Evolutionary conservation across 2,797 vertebrate species (phyloP), one percentile per base, ranked within the genome.

Genomic region (Tapera naevia): DNA sequence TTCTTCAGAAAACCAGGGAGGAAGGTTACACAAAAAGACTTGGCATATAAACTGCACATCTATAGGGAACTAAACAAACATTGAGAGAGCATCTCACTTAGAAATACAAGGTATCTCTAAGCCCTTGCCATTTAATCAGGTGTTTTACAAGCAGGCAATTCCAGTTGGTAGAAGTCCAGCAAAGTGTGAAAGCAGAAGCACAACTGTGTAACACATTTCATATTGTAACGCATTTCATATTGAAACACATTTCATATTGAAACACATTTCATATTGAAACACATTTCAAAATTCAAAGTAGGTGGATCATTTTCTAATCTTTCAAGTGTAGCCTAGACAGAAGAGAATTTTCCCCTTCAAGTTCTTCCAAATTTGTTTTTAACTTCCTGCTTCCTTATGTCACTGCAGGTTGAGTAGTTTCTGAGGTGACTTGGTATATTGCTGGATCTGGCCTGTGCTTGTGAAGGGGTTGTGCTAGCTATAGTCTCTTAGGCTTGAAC

Each of bases 191-290:
- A 80, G 35, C 32, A 37, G 64, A 65, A 65, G 13, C 2, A 3
- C 21, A 30, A 8, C 8, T 56, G 23, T 0, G 1, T 58, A 51
- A 48, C 5, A 4, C 4, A 60, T 57, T 54, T 60, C 11, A 2
- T 33, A 25, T 21, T 30, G 15, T n/a, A n/a, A n/a, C n/a, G n/a
- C n/a, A n/a, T n/a, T n/a, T n/a, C n/a, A n/a, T n/a, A n/a, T n/a
- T n/a, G n/a, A n/a, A 51, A 48, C 5, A 4, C 4, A 60, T 57
- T 54, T 60, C 11, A 2, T 33, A 25, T 21, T 30, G 15, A n/a
- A n/a, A n/a, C n/a, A n/a, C n/a, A n/a, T n/a, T n/a, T n/a, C n/a
- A n/a, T n/a, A n/a, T n/a, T n/a, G 15, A n/a, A n/a, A n/a, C n/a
- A n/a, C n/a, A n/a, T n/a, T n/a, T 24, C 43, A 66, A 1, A 37